Evolutionary conservation across 2,888 invertebrate genomes (phyloP), one percentile per base, ranked within the genome.

Genomic region (Calliopum simillimum): DNA sequence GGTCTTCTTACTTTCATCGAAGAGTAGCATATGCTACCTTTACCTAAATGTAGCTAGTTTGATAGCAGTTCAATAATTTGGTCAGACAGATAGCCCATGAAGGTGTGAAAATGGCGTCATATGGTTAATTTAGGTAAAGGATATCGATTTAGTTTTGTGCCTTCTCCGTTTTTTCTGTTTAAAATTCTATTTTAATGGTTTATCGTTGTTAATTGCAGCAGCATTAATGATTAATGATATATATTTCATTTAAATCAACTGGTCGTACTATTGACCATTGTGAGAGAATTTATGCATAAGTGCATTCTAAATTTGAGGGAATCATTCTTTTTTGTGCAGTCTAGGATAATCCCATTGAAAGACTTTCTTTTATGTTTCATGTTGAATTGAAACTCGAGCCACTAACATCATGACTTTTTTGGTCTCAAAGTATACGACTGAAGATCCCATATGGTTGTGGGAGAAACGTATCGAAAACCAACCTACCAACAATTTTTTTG

Each of bases 161-260:
- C 58, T 66, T 21, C 43, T 67, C 12, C 2, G 43, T 33, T 65
- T 41, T 44, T 47, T 25, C 19, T 2, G 47, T 58, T 25, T 59
- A 62, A 16, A 64, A 55, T 44, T 16, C 14, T 49, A 44, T 51
- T 67, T 64, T 21, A 41, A 19, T 49, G 67, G 19, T 41, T 73
- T 75, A 59, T 69, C 72, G 73, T 73, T 71, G 72, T 49, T 75
- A 75, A 73, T 73, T 73, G 72, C 72, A 73, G 68, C 68, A 76
- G 72, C 71, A 68, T 78, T 80, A 78, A 80, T 84, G 84, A 83
- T 83, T 83, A 81, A 83, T 84, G 84, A 79, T 81, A 68, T 72
- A 79, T 81, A 68, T 72, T 75, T 78, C 78, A 79, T 79, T 79
- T 77, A 73, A 74, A 75, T 72, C 66, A 63, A 65, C 19, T 71